These are phyloP conservation scores for Threskiornis aethiopicus DNA, from an alignment of 2,797 vertebrate genomes.

Conservation along the genomic window DNA sequence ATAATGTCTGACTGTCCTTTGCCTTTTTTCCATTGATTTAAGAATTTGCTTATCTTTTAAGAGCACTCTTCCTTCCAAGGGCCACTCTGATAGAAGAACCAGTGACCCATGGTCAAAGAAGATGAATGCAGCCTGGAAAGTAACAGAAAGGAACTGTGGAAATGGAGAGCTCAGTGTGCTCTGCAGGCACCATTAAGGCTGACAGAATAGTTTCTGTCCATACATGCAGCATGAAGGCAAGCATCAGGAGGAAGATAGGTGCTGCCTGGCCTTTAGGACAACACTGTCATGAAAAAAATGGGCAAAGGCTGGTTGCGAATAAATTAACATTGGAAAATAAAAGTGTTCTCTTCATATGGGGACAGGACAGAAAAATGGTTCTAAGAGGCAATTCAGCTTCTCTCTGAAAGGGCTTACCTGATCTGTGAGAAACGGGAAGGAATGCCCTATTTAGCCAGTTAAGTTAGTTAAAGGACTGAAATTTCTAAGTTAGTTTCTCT, in stretches of 20 bases:
- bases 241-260: background rate
- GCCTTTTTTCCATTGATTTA: background rate
- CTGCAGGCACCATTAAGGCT: background rate
- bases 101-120: background rate
- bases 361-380: background rate
- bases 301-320: background rate
- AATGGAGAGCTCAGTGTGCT: background rate
- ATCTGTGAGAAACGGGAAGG: background rate
- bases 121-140: background rate
- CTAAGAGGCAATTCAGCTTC: background rate
- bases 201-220: background rate
- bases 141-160: background rate
- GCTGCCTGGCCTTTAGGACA: background rate
- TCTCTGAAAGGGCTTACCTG: background rate
- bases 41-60: background rate
- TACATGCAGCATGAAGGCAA: background rate
- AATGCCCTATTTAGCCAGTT: background rate
- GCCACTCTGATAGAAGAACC: background rate
- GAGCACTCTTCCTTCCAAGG: background rate
- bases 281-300: background rate
- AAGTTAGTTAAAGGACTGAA: background rate
- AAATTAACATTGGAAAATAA: background rate
- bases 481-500: background rate
- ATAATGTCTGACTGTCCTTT: background rate
- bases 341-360: background rate